phyloP scores from a whole-genome alignment of 2,113 vertebrate species.

The Malurus melanocephalus region DNA sequence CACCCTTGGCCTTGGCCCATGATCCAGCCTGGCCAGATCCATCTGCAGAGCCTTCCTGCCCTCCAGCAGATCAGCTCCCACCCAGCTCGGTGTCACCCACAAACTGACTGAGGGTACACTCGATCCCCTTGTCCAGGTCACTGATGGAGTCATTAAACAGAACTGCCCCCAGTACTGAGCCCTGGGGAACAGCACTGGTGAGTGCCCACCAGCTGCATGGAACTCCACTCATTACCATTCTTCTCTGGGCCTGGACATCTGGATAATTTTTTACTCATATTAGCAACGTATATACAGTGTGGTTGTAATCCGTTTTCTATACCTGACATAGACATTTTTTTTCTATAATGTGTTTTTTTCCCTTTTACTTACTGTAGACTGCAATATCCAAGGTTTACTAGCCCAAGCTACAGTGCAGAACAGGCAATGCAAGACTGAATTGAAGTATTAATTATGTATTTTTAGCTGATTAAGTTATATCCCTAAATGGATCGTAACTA shows the following conservation, averaged over 20 bases:
- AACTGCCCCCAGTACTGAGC: background rate
- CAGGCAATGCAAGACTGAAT: background rate
- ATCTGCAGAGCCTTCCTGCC: background rate
- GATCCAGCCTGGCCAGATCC: background rate
- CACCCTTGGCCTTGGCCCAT: background rate
- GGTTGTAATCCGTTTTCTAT: background rate
- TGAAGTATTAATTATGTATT: background rate
- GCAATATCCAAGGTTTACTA: background rate
- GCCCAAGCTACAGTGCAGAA: background rate
- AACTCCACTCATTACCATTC: background rate
- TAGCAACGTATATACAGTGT: background rate
- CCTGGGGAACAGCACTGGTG: background rate
- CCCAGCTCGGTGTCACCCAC: background rate
- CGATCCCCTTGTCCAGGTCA: background rate
- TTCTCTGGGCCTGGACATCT: no score
- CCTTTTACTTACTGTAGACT: background rate
- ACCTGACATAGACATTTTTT: background rate
- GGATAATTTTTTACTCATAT: background rate
- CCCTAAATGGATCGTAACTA: background rate
- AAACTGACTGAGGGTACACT: background rate
- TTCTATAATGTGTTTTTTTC: background rate
- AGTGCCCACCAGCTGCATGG: rapidly evolving
- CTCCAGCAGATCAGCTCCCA: background rate
- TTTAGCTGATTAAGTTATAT: background rate
- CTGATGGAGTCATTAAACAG: rapidly evolving